Percentiles rank a stretch among this genome's conserved stretches.
Conservation (phyloP, 2,797 vertebrate species). For the Dipus sagitta region DNA sequence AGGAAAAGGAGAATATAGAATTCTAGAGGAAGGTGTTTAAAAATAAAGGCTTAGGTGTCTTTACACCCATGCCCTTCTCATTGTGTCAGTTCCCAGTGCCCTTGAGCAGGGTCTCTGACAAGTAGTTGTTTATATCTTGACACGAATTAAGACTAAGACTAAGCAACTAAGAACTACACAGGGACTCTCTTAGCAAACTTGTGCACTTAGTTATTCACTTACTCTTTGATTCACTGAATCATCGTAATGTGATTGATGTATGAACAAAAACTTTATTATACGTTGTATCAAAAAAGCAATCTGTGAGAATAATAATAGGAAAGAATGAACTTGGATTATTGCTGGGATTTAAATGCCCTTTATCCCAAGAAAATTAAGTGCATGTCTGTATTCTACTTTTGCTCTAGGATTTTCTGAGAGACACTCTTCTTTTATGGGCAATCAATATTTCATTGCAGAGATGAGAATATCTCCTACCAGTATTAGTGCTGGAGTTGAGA, state of each 20-base stretch:
- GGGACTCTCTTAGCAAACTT: background rate
- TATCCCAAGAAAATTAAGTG: background rate
- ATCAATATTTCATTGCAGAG: background rate
- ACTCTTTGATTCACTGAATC: constrained; percentile 29
- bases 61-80: background rate
- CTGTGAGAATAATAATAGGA: background rate
- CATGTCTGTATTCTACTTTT: background rate
- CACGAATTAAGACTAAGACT: constrained; percentile 21
- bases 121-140: constrained; percentile 18
- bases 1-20: background rate
- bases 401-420: background rate
- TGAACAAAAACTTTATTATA: constrained; percentile 40
- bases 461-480: background rate
- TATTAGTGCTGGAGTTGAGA: background rate
- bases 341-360: background rate
- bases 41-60: background rate
- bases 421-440: background rate
- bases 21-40: background rate
- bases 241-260: constrained; percentile 12
- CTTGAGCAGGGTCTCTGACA: constrained; percentile 14
- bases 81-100: background rate
- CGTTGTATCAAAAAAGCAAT: background rate
- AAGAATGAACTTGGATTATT: background rate
- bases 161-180: background rate
- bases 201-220: constrained; percentile 49